Conservation (phyloP, 2,797 vertebrate species). For the Epinephelus malabaricus region DNA sequence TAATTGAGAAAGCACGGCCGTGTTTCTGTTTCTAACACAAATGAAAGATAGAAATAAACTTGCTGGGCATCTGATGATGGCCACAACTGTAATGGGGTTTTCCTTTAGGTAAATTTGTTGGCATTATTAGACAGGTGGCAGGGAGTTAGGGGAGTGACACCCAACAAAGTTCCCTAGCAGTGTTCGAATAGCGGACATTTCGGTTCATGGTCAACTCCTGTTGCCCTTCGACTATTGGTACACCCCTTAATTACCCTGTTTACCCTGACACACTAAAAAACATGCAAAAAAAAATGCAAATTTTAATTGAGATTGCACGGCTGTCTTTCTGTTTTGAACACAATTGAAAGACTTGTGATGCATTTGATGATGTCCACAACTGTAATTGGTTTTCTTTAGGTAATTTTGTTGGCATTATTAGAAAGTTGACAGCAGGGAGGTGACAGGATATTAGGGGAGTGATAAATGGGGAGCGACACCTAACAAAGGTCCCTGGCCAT, state of each 20-base stretch:
- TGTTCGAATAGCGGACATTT: too few relatives aligned
- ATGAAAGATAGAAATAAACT: neutral
- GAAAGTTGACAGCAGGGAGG: neutral
- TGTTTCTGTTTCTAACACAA: neutral
- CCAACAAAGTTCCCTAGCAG: neutral
- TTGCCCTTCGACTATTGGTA: too few relatives aligned
- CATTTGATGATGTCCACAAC: neutral
- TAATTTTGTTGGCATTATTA: neutral
- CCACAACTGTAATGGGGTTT: neutral
- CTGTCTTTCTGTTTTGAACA: neutral
- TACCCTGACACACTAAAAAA: too few relatives aligned
- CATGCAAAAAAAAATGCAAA: too few relatives aligned
- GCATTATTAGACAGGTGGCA: neutral
- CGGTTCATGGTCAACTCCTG: neutral
- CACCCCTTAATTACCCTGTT: neutral
- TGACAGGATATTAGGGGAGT: constrained; percentile 6
- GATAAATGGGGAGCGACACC: neutral
- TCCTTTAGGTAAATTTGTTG: neutral
- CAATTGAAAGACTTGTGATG: neutral
- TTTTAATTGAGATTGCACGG: too few relatives aligned
- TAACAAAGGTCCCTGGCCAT: constrained; percentile 9
- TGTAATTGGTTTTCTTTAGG: neutral
- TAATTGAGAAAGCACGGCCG: too few relatives aligned
- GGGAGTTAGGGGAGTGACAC: constrained; percentile 2
- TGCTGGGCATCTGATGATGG: neutral